Evolutionary conservation across 2,888 invertebrate species (phyloP).

Genomic region (Sthenelais limicola): DNA sequence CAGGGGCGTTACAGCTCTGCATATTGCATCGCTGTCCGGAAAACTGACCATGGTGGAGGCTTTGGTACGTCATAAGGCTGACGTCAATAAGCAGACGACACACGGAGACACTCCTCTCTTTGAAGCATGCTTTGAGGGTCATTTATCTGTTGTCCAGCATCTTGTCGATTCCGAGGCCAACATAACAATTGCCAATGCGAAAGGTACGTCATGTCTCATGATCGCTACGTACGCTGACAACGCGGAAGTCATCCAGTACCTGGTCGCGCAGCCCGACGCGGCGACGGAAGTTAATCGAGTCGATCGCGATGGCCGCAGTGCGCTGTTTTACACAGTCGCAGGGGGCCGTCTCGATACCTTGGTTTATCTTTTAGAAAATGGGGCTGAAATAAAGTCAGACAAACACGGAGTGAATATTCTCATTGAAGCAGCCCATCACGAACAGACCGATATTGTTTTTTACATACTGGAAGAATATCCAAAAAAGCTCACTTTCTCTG

Average conservation of each 20-base stretch:
- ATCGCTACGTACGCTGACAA: constrained; percentile 51
- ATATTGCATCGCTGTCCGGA: constrained; percentile 50
- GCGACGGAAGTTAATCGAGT: constrained; percentile 21
- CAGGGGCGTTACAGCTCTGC: constrained; percentile 49
- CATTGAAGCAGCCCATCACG: constrained; percentile 51
- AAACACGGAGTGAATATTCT: constrained; percentile 47
- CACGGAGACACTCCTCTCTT: constrained; percentile 49
- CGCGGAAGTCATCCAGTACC: constrained; percentile 47
- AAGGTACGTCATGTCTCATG: constrained; percentile 50
- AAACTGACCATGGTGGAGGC: constrained; percentile 50
- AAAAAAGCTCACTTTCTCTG: constrained; percentile 34
- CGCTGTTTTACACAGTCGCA: constrained; percentile 50
- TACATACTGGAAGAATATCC: constrained; percentile 45
- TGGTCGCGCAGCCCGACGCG: constrained; percentile 42
- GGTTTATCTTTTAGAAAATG: constrained; percentile 46
- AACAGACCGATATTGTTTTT: constrained; percentile 45
- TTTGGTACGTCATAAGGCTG: constrained; percentile 47
- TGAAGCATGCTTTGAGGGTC: constrained; percentile 53
- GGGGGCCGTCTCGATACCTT: constrained; percentile 48
- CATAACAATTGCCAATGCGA: constrained; percentile 43
- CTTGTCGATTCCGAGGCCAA: constrained; percentile 45
- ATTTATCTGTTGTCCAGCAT: constrained; percentile 45
- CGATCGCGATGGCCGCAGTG: constrained; percentile 52
- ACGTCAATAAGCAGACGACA: constrained; percentile 40
- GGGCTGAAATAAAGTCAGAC: constrained; percentile 44